A percentile compares a stretch with the other conserved stretches of the same genome.
These are phyloP conservation scores for Dichetophora obliterata DNA, from an alignment of 2,888 invertebrate species.

Conservation along the genomic window DNA sequence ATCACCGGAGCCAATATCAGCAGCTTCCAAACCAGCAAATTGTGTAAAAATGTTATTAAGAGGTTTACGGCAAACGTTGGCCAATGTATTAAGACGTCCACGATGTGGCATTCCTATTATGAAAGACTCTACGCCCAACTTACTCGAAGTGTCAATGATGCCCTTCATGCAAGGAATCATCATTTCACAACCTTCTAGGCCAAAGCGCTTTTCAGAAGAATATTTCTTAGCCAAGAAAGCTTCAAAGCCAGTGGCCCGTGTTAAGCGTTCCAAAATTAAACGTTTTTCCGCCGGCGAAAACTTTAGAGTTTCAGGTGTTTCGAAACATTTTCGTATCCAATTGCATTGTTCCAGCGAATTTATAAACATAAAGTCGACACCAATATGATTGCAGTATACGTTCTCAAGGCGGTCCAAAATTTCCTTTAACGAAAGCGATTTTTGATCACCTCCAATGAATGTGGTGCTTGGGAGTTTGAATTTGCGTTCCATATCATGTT, in stretches of 20 bases:
- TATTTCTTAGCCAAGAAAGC: slow-evolving; percentile 98
- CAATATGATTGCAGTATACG: slow-evolving; percentile 97
- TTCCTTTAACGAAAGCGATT: slow-evolving; percentile 89
- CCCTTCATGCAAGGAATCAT: slow-evolving; percentile 99
- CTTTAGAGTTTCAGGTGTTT: slow-evolving; percentile 91
- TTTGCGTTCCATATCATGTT: slow-evolving; percentile 95
- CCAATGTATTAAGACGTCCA: slow-evolving; percentile 87
- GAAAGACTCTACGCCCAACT: slow-evolving; percentile 95
- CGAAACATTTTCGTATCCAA: slow-evolving; percentile 97
- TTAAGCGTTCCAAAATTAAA: slow-evolving; percentile 92
- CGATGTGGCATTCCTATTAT: slow-evolving; percentile 95
- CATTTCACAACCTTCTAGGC: slow-evolving; percentile 98
- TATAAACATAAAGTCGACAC: slow-evolving; percentile 99
- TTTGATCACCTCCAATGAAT: slow-evolving; percentile 94
- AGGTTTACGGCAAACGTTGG: slow-evolving; percentile 93
- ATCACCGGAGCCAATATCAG: slow-evolving; percentile 89
- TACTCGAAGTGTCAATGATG: slow-evolving; percentile 95
- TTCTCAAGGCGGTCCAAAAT: slow-evolving; percentile 92
- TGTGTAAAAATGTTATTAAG: slow-evolving; percentile 92
- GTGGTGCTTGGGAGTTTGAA: slow-evolving; percentile 98
- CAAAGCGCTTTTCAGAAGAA: slow-evolving; percentile 99
- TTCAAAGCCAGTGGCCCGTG: slow-evolving; percentile 96
- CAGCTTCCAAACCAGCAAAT: slow-evolving; percentile 86
- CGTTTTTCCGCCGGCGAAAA: slow-evolving; percentile 92
- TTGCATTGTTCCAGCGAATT: slow-evolving; percentile 98